Evolutionary conservation across 2,797 vertebrate genomes (phyloP).

Genomic region (Sebastes steindachneri): DNA sequence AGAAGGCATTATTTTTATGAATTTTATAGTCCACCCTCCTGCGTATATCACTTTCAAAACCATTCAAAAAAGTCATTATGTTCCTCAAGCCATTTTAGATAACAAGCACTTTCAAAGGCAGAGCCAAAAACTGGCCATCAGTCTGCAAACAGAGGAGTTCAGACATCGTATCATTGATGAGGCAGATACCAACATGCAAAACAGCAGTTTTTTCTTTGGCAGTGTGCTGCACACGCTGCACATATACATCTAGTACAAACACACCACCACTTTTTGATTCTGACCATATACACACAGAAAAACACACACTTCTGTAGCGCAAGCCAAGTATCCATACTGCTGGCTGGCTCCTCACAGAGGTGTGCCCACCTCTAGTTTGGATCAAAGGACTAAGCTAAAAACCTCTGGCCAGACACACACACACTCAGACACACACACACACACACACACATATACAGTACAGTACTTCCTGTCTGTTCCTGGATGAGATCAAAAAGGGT

Average conservation of each 20-base stretch:
- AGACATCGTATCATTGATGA: constrained; percentile 13
- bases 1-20: neutral
- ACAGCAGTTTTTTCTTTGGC: constrained; percentile 10
- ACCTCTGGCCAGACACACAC: constrained; percentile 60
- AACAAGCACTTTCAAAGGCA: constrained; percentile 5
- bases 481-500: constrained; percentile 69
- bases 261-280: constrained; percentile 26
- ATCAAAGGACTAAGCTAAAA: constrained; percentile 74
- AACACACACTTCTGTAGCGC: constrained; percentile 31
- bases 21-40: neutral
- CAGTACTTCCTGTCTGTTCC: constrained; percentile 46
- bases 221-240: neutral
- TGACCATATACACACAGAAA: constrained; percentile 22
- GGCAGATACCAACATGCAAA: constrained; percentile 17
- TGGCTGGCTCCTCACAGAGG: constrained; percentile 57
- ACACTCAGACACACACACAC: constrained; percentile 11
- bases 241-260: constrained; percentile 9
- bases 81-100: constrained; percentile 8
- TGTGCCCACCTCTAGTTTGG: constrained; percentile 63
- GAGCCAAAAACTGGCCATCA: neutral
- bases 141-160: neutral
- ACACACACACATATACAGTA: constrained; percentile 23
- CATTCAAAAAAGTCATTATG: constrained; percentile 13
- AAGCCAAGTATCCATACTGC: constrained; percentile 61
- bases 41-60: neutral